phyloP scores from a whole-genome alignment of 1,140 invertebrate species.

The Hypsibius dujardini region DNA sequence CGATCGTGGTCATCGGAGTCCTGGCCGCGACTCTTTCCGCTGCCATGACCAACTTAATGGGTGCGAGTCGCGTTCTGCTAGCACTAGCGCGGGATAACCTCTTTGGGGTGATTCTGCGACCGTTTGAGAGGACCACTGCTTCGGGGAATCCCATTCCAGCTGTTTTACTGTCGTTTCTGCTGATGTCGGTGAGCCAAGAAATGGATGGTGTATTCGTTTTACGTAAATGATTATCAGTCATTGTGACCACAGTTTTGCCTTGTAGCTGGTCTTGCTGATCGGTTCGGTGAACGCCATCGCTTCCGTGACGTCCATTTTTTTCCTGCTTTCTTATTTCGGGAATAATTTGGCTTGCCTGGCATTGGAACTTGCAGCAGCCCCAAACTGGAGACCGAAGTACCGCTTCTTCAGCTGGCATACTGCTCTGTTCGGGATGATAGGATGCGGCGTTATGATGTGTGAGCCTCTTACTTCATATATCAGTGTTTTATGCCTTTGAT shows the following conservation, averaged over 20 bases:
- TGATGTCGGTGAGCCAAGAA: constrained; percentile 55
- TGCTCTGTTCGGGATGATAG: constrained; percentile 62
- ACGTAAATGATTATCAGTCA: constrained; percentile 3
- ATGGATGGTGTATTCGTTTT: too few species aligned
- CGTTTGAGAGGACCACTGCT: constrained; percentile 50
- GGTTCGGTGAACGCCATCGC: constrained; percentile 89
- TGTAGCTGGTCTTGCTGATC: constrained; percentile 65
- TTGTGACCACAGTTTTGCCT: not conserved
- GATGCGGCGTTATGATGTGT: constrained; percentile 83
- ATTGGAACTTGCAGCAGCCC: constrained; percentile 62
- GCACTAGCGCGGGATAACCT: constrained; percentile 89
- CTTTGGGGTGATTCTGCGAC: constrained; percentile 63
- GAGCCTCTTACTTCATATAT: too few species aligned
- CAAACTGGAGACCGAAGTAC: constrained; percentile 51
- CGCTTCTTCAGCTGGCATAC: constrained; percentile 91
- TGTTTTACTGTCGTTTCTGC: constrained; percentile 67
- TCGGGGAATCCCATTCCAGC: constrained; percentile 69
- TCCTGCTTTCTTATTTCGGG: constrained; percentile 83
- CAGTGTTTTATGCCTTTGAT: too few species aligned
- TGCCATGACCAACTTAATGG: constrained; percentile 84
- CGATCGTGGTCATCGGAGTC: constrained; percentile 78
- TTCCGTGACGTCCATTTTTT: constrained; percentile 87
- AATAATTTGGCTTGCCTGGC: constrained; percentile 87
- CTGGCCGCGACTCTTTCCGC: constrained; percentile 89
- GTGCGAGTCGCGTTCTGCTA: constrained; percentile 80